A percentile compares a stretch with the other conserved stretches of the same genome.
Conservation (phyloP, 2,797 vertebrate genomes). For the Phalloptychus januarius region DNA sequence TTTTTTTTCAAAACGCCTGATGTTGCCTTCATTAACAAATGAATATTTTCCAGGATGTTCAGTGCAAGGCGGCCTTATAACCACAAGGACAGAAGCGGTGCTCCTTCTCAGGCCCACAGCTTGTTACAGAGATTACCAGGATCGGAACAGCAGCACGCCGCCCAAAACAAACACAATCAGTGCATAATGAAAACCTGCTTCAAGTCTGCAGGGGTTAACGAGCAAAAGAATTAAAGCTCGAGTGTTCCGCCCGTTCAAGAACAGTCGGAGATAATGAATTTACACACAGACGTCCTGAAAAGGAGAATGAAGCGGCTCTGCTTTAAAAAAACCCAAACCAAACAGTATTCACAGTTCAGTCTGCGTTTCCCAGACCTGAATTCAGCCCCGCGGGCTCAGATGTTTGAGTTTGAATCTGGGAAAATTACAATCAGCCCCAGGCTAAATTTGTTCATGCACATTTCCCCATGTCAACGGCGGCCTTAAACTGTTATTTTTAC, state of each 20-base stretch:
- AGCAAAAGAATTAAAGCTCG: constrained; percentile 46
- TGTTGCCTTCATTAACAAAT: neutral
- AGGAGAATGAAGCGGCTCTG: neutral
- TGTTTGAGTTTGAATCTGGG: constrained; percentile 51
- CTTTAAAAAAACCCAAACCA: too few relatives aligned
- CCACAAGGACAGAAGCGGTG: neutral
- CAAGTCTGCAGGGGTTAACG: constrained; percentile 41
- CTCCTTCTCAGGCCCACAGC: constrained; percentile 10
- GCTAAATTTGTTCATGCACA: constrained; percentile 58
- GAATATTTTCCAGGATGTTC: neutral
- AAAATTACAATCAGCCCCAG: constrained; percentile 58
- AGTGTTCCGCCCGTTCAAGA: constrained; percentile 38
- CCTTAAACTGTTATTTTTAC: constrained; percentile 46
- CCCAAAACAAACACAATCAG: constrained; percentile 47
- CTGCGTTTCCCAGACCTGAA: constrained; percentile 30
- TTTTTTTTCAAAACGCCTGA: neutral
- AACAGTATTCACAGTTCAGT: too few relatives aligned
- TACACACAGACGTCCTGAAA: constrained; percentile 17
- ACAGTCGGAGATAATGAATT: constrained; percentile 35
- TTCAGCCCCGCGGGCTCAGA: constrained; percentile 42
- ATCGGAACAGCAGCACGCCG: constrained; percentile 30
- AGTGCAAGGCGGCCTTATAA: neutral
- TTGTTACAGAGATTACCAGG: constrained; percentile 3
- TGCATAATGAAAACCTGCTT: constrained; percentile 38
- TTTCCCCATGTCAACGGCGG: constrained; percentile 28